phyloP scores from a whole-genome alignment of 2,113 vertebrate species.

The Elgaria multicarinata region DNA sequence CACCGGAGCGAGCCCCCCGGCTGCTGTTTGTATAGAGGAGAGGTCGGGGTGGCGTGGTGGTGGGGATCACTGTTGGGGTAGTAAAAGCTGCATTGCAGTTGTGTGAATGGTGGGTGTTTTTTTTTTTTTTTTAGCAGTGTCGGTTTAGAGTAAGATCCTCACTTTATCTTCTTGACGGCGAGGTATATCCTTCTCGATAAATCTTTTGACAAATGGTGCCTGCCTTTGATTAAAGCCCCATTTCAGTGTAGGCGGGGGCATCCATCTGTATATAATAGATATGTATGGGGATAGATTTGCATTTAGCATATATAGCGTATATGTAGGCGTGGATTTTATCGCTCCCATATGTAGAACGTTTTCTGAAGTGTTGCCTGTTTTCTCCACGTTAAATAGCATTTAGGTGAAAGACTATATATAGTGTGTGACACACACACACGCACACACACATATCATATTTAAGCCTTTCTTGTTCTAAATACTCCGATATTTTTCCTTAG shows the following conservation, averaged over 20 bases:
- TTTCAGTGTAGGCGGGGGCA: conserved; percentile 9
- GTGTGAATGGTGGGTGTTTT: conserved; percentile 44
- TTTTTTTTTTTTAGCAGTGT: conserved; percentile 37
- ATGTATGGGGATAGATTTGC: neutral
- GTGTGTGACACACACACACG: neutral
- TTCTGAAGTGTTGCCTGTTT: neutral
- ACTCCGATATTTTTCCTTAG: neutral
- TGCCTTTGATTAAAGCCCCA: neutral
- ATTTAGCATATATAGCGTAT: neutral
- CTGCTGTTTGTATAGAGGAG: conserved; percentile 19
- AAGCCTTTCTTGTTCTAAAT: neutral
- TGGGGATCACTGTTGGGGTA: conserved; percentile 30
- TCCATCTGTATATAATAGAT: conserved; percentile 12
- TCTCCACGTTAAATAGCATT: neutral
- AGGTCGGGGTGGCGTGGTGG: conserved; percentile 39
- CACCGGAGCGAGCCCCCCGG: conserved; percentile 24
- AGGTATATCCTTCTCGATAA: conserved; percentile 43
- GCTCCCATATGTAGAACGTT: neutral
- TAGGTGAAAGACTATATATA: neutral
- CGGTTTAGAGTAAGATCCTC: neutral
- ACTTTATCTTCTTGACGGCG: conserved; percentile 35
- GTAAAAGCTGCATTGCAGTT: conserved; percentile 76
- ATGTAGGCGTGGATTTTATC: neutral
- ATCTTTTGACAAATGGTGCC: conserved; percentile 37
- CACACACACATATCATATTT: neutral